phyloP scores from a whole-genome alignment of 2,797 vertebrate genomes.

The Syncerus caffer region DNA sequence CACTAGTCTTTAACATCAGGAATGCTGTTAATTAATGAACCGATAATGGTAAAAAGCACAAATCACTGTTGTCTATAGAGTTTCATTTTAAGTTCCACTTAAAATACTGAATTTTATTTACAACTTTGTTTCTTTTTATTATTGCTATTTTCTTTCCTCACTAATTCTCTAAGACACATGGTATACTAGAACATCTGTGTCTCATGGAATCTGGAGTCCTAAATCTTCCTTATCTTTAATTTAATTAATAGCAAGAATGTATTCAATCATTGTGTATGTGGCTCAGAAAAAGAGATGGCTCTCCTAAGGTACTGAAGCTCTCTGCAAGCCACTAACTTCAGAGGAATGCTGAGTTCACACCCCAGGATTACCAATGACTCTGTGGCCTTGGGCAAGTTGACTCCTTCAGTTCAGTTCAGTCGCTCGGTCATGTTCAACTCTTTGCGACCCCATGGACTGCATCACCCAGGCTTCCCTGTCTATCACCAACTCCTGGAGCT shows the following conservation, averaged over 20 bases:
- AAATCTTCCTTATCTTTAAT: background rate
- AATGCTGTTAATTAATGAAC: slow-evolving; percentile 49
- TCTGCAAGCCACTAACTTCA: background rate
- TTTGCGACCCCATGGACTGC: background rate
- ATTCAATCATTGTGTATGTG: background rate
- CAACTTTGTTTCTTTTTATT: background rate
- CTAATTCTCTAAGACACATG: background rate
- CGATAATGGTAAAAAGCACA: slow-evolving; percentile 18
- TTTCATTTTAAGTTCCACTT: slow-evolving; percentile 37
- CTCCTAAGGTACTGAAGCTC: background rate
- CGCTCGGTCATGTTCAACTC: background rate
- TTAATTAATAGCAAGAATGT: background rate
- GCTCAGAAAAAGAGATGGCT: background rate
- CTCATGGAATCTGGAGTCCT: background rate
- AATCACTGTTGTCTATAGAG: background rate
- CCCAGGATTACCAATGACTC: background rate
- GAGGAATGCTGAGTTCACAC: background rate
- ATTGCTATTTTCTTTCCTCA: slow-evolving; percentile 16
- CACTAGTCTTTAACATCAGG: slow-evolving; percentile 27
- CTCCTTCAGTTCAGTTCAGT: background rate
- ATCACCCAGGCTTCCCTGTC: background rate
- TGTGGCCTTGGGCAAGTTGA: background rate
- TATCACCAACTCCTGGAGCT: background rate
- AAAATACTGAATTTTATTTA: slow-evolving; percentile 52
- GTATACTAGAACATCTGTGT: background rate